These are phyloP conservation scores for Gonioctena quinquepunctata DNA, from an alignment of 1,140 invertebrate species.

Conservation along the genomic window DNA sequence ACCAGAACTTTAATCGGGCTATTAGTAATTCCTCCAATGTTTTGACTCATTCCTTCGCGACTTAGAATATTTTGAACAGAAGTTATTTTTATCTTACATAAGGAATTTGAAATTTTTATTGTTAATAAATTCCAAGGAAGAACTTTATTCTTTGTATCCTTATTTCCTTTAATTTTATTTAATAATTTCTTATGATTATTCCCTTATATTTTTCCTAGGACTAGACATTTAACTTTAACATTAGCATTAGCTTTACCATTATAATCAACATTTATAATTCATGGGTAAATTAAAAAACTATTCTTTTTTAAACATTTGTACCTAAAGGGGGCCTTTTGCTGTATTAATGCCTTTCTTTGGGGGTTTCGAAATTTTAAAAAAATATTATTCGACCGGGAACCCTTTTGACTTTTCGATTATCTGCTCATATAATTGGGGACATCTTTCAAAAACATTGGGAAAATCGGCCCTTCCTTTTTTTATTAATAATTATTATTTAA, in stretches of 20 bases:
- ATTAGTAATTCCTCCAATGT: too few species aligned
- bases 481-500: conserved; percentile 50
- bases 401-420: conserved; percentile 66
- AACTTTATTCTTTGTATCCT: too few species aligned
- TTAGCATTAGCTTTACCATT: too few species aligned
- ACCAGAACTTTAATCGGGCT: too few species aligned
- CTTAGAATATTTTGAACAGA: too few species aligned
- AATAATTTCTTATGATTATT: conserved; percentile 70
- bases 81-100: too few species aligned
- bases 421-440: conserved; percentile 71
- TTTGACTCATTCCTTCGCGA: too few species aligned
- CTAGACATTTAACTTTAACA: conserved; percentile 64
- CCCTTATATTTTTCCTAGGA: conserved; percentile 68
- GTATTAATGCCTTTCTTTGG: conserved; percentile 62
- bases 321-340: conserved; percentile 64
- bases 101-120: too few species aligned
- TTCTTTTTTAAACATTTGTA: conserved; percentile 60
- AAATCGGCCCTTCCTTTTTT: conserved; percentile 46
- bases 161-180: too few species aligned
- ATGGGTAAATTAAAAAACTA: conserved; percentile 62
- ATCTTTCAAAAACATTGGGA: conserved; percentile 62
- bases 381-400: conserved; percentile 67
- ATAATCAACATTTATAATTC: conserved; percentile 66
- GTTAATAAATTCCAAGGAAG: too few species aligned
- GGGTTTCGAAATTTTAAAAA: conserved; percentile 64